Evolutionary conservation across 2,888 invertebrate genomes (phyloP), one percentile per base, ranked within the genome.

Genomic region (Eupithecia dodoneata): DNA sequence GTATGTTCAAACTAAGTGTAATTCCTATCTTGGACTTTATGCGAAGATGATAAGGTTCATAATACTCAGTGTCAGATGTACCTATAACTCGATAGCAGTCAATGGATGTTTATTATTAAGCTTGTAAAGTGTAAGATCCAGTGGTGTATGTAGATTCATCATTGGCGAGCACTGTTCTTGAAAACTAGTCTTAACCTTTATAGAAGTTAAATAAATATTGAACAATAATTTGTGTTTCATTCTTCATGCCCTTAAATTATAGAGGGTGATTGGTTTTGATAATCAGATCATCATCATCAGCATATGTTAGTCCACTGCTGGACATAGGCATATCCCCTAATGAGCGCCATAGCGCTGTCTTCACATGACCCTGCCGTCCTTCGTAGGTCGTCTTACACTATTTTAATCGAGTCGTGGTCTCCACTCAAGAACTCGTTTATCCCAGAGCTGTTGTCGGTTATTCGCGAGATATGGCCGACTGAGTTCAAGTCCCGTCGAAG

Each of bases 181-280:
- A 75, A 83, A 80, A 81, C 84, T 88, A 86, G 86, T 88, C 82
- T 66, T 84, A 87, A 84, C 85, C 80, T 81, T 83, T 76, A 49
- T 70, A 73, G 72, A 82, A 74, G 81, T 83, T 81, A 78, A 85
- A 85, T 82, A 82, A 74, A 79, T 75, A 67, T 63, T 77, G 10
- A 74, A 30, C 18, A 78, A 66, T 30, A 5, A 79, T 72, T 66
- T 1, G 13, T 65, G 65, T 81, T 79, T 81, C 67, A 72, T 76
- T 81, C 30, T 52, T 65, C 13, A 42, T 67, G 15, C 45, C 73
- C 9, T 47, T 47, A 47, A 9, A 9, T 47, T 47, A 47, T 47
- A 30, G 30, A 30, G 1, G 30, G 30, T 30, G 30, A 30, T 30
- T 30, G 30, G 30, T 30, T 30, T 30, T 30, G 30, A 30, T 30